These are phyloP conservation scores for Tribolium castaneum DNA, from an alignment of 1,140 invertebrate species.

Conservation along the genomic window DNA sequence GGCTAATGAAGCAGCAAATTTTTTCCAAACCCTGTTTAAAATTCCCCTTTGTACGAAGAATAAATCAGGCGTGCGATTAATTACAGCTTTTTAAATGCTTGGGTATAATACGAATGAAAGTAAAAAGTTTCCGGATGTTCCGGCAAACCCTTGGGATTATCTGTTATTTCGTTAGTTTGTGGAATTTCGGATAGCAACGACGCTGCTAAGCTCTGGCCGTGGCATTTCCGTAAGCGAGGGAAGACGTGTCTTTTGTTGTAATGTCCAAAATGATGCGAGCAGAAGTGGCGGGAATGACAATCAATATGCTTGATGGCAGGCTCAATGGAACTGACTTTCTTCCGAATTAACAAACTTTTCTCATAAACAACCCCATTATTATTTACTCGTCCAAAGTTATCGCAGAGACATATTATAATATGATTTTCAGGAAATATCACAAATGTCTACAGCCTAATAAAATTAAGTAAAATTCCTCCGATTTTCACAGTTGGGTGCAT, in stretches of 20 bases:
- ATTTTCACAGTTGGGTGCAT: too few species aligned
- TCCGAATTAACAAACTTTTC: neutral
- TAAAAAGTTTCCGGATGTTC: neutral
- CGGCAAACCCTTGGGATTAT: slow-evolving; percentile 5
- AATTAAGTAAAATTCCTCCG: too few species aligned
- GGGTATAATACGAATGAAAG: neutral
- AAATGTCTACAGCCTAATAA: too few species aligned
- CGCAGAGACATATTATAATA: neutral
- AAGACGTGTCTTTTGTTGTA: slow-evolving; percentile 33
- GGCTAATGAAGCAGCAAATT: slow-evolving; percentile 39
- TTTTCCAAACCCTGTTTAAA: slow-evolving; percentile 16
- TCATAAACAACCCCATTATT: neutral
- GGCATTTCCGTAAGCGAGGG: slow-evolving; percentile 24
- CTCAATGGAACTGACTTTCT: neutral
- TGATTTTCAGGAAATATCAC: too few species aligned
- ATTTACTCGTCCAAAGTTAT: neutral
- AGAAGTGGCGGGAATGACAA: slow-evolving; percentile 13
- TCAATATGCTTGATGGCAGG: neutral
- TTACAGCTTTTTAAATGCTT: neutral
- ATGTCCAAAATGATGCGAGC: slow-evolving; percentile 17
- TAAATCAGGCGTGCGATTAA: slow-evolving; percentile 28
- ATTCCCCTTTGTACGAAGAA: slow-evolving; percentile 11
- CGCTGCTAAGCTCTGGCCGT: slow-evolving; percentile 6
- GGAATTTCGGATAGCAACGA: slow-evolving; percentile 11
- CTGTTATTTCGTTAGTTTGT: slow-evolving; percentile 29